These are phyloP conservation scores for Oncopodura yosiiana DNA, from an alignment of 1,140 invertebrate species.

Conservation along the genomic window DNA sequence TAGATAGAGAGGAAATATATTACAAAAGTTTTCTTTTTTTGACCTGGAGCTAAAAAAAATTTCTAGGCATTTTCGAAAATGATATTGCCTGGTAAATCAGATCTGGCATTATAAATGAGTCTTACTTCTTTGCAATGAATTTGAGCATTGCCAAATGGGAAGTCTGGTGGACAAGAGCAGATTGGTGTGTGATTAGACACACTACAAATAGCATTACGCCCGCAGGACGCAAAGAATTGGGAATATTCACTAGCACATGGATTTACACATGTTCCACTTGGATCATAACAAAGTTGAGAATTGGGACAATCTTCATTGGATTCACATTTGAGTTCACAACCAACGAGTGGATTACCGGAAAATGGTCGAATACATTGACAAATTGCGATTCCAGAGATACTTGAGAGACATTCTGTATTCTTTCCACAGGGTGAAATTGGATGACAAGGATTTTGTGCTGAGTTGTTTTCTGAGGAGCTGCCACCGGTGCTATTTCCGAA, in stretches of 20 bases:
- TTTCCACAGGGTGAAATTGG: constrained; percentile 3
- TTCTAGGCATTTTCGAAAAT: too few relatives aligned
- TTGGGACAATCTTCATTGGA: constrained; percentile 42
- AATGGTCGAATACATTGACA: constrained; percentile 20
- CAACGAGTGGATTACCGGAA: constrained; percentile 13
- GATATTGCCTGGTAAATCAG: too few relatives aligned
- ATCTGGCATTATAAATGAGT: too few relatives aligned
- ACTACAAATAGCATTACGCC: constrained; percentile 63
- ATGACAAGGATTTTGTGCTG: neutral
- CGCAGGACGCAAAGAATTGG: constrained; percentile 51
- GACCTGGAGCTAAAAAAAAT: too few relatives aligned
- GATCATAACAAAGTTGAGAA: constrained; percentile 46
- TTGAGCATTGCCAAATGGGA: constrained; percentile 36
- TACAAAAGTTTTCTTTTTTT: too few relatives aligned
- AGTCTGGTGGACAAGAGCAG: constrained; percentile 67
- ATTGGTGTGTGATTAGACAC: constrained; percentile 59
- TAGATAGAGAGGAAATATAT: too few relatives aligned
- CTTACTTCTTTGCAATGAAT: constrained; percentile 21
- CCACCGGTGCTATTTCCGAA: too few relatives aligned
- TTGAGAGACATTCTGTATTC: constrained; percentile 5
- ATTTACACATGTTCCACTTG: constrained; percentile 56
- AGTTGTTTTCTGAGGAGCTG: neutral
- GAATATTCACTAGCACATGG: constrained; percentile 53
- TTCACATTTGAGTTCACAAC: constrained; percentile 15
- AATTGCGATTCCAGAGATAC: constrained; percentile 7